Evolutionary conservation across 2,797 vertebrate genomes (phyloP), one percentile per base, ranked within the genome.

Genomic region (Petrocephalus schoutedeni): DNA sequence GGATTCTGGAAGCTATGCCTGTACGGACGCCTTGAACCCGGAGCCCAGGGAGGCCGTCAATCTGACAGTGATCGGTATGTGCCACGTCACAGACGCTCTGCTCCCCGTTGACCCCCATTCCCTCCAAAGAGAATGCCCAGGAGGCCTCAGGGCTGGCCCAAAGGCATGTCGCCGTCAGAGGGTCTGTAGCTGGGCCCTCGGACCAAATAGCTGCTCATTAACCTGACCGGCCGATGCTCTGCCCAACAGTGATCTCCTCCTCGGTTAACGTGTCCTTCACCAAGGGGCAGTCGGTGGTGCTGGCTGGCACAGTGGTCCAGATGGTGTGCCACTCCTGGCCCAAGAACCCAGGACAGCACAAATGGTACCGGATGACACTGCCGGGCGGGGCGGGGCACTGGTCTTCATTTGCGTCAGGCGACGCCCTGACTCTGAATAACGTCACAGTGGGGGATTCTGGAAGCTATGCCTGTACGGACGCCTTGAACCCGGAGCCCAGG

Each of bases 51-150:
- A 12, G 6, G 0, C 5, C 2, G 2, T 89, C 19, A 9, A 56
- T 7, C 83, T 91, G 77, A 89, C 77, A 12, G 36, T 91, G 1
- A 64, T 91, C 12, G 89, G 90, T 91, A 83, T 58, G 89, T 87
- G 19, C 14, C 1, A 1, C 5, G 32, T 16, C 12, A 74, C 67
- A 74, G 14, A 16, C 4, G 1, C 12, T 19, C 28, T 32, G 14
- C 67, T 32, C 5, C 3, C 9, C 61, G 28, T 2, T 71, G 28
- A 36, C 9, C 67, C n/a, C n/a, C n/a, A n/a, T n/a, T 41, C 67
- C 32, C 28, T 71, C 28, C 4, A 36, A 71, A 71, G 4, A 36
- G 67, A 6, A 14, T 4, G 14, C 14, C 1, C 59, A 61, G 23
- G 23, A 67, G 61, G 10, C 61, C 23, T 64, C 61, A 0, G 1